Conservation (phyloP, 2,113 vertebrate species). For the Sylvicapra grimmia region DNA sequence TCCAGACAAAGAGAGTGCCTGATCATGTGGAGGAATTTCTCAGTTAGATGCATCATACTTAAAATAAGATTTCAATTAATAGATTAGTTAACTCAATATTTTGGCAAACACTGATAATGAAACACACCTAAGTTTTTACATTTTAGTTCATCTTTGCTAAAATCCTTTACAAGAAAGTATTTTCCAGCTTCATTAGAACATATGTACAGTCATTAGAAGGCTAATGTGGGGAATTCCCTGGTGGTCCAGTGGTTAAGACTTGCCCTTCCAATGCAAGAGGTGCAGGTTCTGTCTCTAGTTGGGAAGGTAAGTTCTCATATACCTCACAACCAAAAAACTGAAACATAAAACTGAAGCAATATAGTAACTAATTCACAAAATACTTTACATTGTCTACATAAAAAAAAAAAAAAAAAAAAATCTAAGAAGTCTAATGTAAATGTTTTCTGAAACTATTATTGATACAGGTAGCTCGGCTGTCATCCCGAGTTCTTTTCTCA, state of each 20-base stretch:
- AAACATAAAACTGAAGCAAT: neutral
- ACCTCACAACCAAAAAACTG: neutral
- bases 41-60: neutral
- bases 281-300: neutral
- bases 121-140: neutral
- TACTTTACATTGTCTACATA: neutral
- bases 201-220: neutral
- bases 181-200: neutral
- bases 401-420: neutral
- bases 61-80: neutral
- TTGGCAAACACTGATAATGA: neutral
- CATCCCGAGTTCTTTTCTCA: neutral
- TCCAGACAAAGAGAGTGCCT: neutral
- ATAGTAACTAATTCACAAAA: neutral
- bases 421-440: neutral
- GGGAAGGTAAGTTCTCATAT: neutral
- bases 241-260: neutral
- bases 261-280: neutral
- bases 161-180: neutral
- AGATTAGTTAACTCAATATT: neutral
- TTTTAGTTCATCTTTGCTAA: conserved; percentile 8
- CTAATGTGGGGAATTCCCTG: neutral
- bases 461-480: neutral
- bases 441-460: neutral
- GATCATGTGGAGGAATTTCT: neutral